A percentile compares a stretch with the other conserved stretches of the same genome.
Evolutionary conservation across 2,113 vertebrate genomes (phyloP).

Genomic region (Smithornis capensis): DNA sequence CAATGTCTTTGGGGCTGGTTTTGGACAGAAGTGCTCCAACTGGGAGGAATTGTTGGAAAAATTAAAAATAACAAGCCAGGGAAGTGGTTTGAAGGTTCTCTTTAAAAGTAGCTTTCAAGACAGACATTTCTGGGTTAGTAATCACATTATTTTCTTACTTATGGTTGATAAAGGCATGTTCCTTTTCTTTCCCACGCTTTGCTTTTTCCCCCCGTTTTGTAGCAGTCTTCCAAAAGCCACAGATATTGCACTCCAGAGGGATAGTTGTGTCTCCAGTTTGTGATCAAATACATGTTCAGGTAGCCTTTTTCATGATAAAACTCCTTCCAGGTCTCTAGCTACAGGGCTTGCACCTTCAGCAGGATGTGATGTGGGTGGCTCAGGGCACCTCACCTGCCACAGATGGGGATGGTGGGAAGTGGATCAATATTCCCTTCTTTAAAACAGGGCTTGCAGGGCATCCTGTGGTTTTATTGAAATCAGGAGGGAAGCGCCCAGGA

Average conservation of each 20-base stretch:
- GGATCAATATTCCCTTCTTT: neutral
- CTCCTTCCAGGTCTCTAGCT: neutral
- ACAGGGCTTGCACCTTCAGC: neutral
- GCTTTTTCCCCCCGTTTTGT: neutral
- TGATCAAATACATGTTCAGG: accelerated
- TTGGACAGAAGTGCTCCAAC: neutral
- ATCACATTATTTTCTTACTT: neutral
- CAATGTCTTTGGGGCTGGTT: neutral
- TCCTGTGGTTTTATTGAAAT: neutral
- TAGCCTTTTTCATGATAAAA: neutral
- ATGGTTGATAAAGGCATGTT: neutral
- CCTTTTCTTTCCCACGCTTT: neutral
- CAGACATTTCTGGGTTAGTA: neutral
- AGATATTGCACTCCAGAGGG: neutral
- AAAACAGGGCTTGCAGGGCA: neutral
- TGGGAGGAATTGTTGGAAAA: neutral
- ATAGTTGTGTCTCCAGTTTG: neutral
- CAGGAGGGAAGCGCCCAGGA: neutral
- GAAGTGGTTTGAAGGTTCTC: neutral
- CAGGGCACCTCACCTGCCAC: neutral
- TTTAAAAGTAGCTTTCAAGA: neutral
- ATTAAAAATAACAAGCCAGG: neutral
- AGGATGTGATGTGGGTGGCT: neutral
- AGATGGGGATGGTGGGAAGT: neutral
- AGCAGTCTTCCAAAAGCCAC: neutral